These are phyloP conservation scores for Calyptomena viridis DNA, from an alignment of 2,113 vertebrate genomes.

Conservation along the genomic window DNA sequence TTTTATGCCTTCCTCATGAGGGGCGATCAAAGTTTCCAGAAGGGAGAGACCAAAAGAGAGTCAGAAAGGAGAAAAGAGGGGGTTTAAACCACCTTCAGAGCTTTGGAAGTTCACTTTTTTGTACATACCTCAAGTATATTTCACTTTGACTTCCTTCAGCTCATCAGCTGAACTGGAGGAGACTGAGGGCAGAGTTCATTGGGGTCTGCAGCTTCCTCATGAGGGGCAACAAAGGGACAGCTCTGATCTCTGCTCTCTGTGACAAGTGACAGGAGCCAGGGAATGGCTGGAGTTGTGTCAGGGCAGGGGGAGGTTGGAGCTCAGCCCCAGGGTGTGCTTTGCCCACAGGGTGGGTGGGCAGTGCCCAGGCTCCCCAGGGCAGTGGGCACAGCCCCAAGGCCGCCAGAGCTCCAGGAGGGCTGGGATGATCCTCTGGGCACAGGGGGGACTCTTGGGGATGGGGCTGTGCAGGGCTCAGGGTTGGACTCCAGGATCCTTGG, in stretches of 20 bases:
- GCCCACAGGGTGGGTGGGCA: not conserved
- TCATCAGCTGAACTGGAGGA: not conserved
- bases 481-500: fast-evolving
- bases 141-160: not conserved
- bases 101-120: not conserved
- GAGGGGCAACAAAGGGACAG: fast-evolving
- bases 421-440: too few relatives aligned
- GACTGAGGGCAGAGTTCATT: not conserved
- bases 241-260: fast-evolving
- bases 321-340: not conserved
- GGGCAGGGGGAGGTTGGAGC: fast-evolving
- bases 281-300: fast-evolving
- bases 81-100: not conserved
- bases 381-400: not conserved
- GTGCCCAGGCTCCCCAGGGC: not conserved
- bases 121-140: not conserved
- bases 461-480: fast-evolving
- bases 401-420: not conserved
- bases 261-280: not conserved
- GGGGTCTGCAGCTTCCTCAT: not conserved
- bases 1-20: too few relatives aligned
- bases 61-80: not conserved
- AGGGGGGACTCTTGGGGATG: not conserved
- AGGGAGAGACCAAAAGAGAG: not conserved
- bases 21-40: not conserved